These are phyloP conservation scores for Rhaphigaster nebulosa DNA, from an alignment of 2,888 invertebrate species.

Conservation along the genomic window DNA sequence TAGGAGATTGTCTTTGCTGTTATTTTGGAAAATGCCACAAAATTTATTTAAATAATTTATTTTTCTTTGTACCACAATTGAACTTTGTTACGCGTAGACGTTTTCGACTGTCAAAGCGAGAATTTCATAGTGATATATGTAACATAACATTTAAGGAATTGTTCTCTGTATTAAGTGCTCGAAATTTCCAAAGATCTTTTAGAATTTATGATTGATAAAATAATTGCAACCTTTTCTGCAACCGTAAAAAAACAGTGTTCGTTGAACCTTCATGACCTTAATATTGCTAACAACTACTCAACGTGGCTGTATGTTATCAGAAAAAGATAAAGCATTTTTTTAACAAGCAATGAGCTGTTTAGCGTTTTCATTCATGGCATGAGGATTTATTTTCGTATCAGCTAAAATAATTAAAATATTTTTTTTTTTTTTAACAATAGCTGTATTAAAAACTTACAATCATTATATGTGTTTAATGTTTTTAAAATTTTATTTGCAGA, in stretches of 20 bases:
- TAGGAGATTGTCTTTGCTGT: too few species aligned
- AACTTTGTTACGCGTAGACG: too few species aligned
- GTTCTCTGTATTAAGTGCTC: too few species aligned
- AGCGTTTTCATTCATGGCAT: not conserved
- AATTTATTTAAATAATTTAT: too few species aligned
- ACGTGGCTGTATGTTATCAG: not conserved
- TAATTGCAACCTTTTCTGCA: too few species aligned
- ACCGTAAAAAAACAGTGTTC: not conserved
- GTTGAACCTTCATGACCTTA: not conserved
- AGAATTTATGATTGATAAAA: not conserved
- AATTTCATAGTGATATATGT: too few species aligned
- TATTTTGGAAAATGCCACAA: too few species aligned
- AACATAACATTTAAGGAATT: too few species aligned
- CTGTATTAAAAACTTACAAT: not conserved
- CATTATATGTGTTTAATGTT: too few species aligned
- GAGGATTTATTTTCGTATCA: not conserved
- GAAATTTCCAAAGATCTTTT: not conserved
- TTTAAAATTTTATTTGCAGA: too few species aligned
- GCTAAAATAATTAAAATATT: not conserved
- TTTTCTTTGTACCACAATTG: too few species aligned
- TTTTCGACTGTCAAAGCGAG: too few species aligned
- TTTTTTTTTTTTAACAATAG: not conserved
- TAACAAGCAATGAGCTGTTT: not conserved
- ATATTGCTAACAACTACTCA: conserved; percentile 1
- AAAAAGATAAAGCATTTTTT: not conserved